Base-by-base conservation (phyloP, 2,113 vertebrate genomes). In the Calyptomena viridis region DNA sequence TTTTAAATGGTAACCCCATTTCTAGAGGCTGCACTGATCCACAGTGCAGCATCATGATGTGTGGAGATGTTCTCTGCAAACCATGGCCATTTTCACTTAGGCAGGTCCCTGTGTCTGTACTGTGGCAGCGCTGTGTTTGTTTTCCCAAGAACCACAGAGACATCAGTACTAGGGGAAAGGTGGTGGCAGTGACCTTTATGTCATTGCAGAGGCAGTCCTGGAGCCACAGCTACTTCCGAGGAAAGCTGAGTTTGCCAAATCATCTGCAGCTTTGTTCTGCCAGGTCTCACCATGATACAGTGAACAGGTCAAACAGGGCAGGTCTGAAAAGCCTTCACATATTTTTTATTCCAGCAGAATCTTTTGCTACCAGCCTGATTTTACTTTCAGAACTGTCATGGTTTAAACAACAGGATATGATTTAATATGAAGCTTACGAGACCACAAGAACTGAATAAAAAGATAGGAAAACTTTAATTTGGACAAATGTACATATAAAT, bases 41-140 rank as follows among this genome's bases (percentile, higher is more conserved):
- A 27, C 56, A 40, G 39, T 7, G 3, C 69, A 89, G 56, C 39
- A 17, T 24, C 23, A 7, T 0, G 0, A 30, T 52, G 35, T 15
- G 63, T 31, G 58, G 31, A 27, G 27, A 28, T 25, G 31, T 60
- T 76, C 78, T 60, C 62, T 68, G 84, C 3, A 2, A 68, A 22
- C 35, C 46, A 4, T 1, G 1, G 80, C 56, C 16, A 2, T 50
- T 80, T 82, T 59, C 1, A 3, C 68, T 46, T 40, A 6, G 28
- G 49, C 39, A 28, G 15, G 19, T 68, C 49, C 62, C 44, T 40
- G 71, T 15, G 63, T 63, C 40, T 39, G 20, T 30, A n/a, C 37
- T 21, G 6, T 33, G 72, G 50, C 71, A 92, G 40, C 63, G 67
- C 67, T 56, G 44, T 63, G 27, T 69, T 39, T 82, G 28, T 49